Conservation (phyloP, 37 sponge, comb jelly and placozoan genomes). For the Amphimedon queenslandica region DNA sequence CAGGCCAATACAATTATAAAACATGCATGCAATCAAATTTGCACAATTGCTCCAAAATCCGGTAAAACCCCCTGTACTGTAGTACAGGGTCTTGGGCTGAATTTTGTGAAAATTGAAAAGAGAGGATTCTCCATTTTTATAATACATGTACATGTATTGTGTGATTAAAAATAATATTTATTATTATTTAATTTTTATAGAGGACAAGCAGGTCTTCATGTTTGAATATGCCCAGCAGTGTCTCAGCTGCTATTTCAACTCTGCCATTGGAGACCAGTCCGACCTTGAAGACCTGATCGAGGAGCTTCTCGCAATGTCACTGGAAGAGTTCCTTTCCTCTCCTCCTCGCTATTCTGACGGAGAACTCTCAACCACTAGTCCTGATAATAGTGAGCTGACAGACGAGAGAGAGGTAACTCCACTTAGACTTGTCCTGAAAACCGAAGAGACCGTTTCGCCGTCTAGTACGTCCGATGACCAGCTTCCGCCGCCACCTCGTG, state of each 20-base stretch:
- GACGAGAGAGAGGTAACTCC: neutral
- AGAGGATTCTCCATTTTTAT: too few species aligned
- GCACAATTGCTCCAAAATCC: too few species aligned
- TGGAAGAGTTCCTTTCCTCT: neutral
- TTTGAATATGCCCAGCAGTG: conserved; percentile 1
- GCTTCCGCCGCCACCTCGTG: too few species aligned
- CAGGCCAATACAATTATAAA: too few species aligned
- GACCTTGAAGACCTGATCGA: neutral
- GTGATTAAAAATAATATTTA: neutral
- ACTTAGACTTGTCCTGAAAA: too few species aligned
- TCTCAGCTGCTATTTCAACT: neutral
- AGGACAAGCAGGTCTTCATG: neutral
- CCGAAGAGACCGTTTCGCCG: too few species aligned
- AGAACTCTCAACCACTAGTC: neutral
- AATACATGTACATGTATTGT: too few species aligned
- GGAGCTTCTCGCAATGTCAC: neutral
- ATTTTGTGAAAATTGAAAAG: too few species aligned
- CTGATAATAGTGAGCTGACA: neutral
- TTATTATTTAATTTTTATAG: conserved; percentile 1
- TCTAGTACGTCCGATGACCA: too few species aligned
- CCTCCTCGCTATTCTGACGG: neutral
- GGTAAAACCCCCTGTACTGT: too few species aligned
- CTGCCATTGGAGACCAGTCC: neutral
- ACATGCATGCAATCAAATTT: too few species aligned
- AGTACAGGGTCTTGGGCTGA: too few species aligned